A percentile compares a stretch with the other conserved stretches of the same genome.
Conservation (phyloP, 2,888 invertebrate species). For the Netelia virgata region DNA sequence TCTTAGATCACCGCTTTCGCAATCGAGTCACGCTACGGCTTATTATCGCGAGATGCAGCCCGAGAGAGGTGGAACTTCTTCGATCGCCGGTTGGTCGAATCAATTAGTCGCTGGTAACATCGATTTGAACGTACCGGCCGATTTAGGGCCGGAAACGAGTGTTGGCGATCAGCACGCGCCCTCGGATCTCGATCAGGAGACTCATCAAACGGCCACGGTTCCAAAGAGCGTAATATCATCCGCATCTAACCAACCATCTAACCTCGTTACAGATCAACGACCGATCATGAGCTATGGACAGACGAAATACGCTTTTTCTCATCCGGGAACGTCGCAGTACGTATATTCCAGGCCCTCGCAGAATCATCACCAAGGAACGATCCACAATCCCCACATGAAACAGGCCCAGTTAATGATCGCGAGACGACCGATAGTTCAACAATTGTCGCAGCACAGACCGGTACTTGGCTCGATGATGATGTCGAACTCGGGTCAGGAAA, state of each 20-base stretch:
- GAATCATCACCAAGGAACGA: conserved; percentile 50
- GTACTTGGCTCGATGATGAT: conserved; percentile 45
- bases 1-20: conserved; percentile 45
- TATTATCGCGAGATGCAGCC: conserved; percentile 51
- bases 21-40: conserved; percentile 18
- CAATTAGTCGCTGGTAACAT: conserved; percentile 25
- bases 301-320: conserved; percentile 76
- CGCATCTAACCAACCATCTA: conserved; percentile 80
- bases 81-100: conserved; percentile 17
- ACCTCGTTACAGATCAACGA: conserved; percentile 83
- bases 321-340: conserved; percentile 68
- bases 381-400: conserved; percentile 82
- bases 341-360: conserved; percentile 57
- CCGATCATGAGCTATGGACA: conserved; percentile 78
- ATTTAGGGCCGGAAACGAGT: conserved; percentile 24
- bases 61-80: conserved; percentile 19
- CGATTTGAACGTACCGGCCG: conserved; percentile 25
- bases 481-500: conserved; percentile 30
- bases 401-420: conserved; percentile 76
- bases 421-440: conserved; percentile 72
- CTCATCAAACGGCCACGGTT: conserved; percentile 62
- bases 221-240: conserved; percentile 35
- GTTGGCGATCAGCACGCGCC: conserved; percentile 67
- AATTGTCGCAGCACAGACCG: conserved; percentile 44
- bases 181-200: conserved; percentile 73